phyloP scores from a whole-genome alignment of 2,113 vertebrate species.

The Mobula hypostoma region DNA sequence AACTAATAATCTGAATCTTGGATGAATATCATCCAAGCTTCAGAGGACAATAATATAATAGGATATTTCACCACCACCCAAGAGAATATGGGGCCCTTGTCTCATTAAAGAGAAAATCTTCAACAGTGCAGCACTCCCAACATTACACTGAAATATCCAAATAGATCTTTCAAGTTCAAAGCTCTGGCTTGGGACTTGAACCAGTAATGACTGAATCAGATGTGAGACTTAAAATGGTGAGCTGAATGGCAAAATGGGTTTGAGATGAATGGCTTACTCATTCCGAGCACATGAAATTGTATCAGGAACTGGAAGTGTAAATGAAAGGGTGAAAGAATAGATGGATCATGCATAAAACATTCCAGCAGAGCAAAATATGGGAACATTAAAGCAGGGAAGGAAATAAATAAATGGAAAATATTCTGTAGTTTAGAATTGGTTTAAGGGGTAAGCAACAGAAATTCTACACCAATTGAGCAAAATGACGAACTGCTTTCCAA shows the following conservation, averaged over 20 bases:
- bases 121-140: too few species aligned
- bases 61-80: too few species aligned
- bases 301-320: neutral
- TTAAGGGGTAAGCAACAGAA: neutral
- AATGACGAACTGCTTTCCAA: neutral
- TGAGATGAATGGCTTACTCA: neutral
- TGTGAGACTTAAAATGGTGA: too few species aligned
- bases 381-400: neutral
- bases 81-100: too few species aligned
- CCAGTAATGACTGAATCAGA: too few species aligned
- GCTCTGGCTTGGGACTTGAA: too few species aligned
- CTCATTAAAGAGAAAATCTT: too few species aligned
- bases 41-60: too few species aligned
- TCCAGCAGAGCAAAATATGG: neutral
- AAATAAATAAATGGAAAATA: neutral
- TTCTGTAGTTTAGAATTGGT: neutral
- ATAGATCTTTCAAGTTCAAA: too few species aligned
- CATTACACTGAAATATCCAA: too few species aligned
- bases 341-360: neutral
- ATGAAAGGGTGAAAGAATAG: neutral
- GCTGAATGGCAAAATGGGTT: neutral
- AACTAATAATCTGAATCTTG: too few species aligned
- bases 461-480: neutral
- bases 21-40: too few species aligned
- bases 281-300: neutral